A percentile compares a stretch with the other conserved stretches of the same genome.
phyloP scores from a whole-genome alignment of 2,888 invertebrate species.

The Melikaiella ostensackeni region DNA sequence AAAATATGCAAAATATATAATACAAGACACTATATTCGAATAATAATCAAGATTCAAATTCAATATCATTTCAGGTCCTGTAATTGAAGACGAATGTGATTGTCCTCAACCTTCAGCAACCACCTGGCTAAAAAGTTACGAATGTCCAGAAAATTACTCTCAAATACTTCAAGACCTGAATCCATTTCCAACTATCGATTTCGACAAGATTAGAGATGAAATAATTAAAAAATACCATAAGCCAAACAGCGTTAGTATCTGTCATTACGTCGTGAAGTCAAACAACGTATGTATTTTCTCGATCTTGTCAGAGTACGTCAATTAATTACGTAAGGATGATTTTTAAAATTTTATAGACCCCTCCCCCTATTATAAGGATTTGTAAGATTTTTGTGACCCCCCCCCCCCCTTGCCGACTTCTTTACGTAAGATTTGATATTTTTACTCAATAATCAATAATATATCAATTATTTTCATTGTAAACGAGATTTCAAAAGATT shows the following conservation, averaged over 20 bases:
- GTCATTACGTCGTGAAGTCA: slow-evolving; percentile 91
- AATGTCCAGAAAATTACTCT: slow-evolving; percentile 81
- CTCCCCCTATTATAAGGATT: no score
- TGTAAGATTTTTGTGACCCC: no score
- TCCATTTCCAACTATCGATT: slow-evolving; percentile 84
- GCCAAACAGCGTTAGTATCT: slow-evolving; percentile 90
- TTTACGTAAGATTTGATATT: no score
- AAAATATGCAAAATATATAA: no score
- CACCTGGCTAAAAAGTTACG: slow-evolving; percentile 84
- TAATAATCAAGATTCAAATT: neutral
- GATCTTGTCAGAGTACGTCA: no score
- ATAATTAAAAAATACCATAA: slow-evolving; percentile 86
- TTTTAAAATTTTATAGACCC: no score
- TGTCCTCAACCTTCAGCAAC: slow-evolving; percentile 85
- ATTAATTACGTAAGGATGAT: no score
- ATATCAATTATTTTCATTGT: no score
- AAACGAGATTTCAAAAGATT: no score
- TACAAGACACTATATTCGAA: neutral
- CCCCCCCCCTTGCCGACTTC: no score
- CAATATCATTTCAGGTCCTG: slow-evolving; percentile 78
- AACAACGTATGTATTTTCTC: slow-evolving; percentile 79
- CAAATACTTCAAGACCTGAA: slow-evolving; percentile 87
- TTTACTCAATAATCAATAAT: no score
- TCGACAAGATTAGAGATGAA: slow-evolving; percentile 82
- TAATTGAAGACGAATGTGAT: slow-evolving; percentile 90